Percentiles rank a stretch among this genome's conserved stretches.
These are phyloP conservation scores for Lucifuga dentata DNA, from an alignment of 2,113 vertebrate genomes.

Conservation along the genomic window DNA sequence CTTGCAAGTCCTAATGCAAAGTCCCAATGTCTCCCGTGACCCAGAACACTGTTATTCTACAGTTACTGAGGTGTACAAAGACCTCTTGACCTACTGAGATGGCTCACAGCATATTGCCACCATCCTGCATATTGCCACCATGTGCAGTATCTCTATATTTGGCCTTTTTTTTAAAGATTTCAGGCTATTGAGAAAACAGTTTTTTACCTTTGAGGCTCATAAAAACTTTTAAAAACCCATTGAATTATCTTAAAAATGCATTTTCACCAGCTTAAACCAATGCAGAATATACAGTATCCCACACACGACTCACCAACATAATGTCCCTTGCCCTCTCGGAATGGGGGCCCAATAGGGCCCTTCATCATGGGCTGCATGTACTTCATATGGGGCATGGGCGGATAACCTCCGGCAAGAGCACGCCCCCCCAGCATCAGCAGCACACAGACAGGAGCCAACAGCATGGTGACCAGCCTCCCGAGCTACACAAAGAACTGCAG, in stretches of 20 bases:
- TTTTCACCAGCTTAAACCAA: too few relatives aligned
- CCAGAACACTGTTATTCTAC: too few relatives aligned
- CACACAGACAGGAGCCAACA: slow-evolving; percentile 75
- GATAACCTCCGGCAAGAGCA: slow-evolving; percentile 87
- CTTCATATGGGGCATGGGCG: slow-evolving; percentile 89
- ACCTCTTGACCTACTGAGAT: not conserved
- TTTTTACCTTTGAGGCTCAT: too few relatives aligned
- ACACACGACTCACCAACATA: slow-evolving; percentile 90
- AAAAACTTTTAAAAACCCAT: too few relatives aligned
- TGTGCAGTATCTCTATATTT: too few relatives aligned
- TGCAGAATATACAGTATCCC: slow-evolving; percentile 3
- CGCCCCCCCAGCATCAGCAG: slow-evolving; percentile 79
- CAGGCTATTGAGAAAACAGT: too few relatives aligned
- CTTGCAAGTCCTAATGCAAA: too few relatives aligned
- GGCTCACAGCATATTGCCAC: not conserved
- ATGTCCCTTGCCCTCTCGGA: slow-evolving; percentile 98
- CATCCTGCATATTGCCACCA: not conserved
- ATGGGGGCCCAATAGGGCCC: slow-evolving; percentile 95
- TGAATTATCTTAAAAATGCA: too few relatives aligned
- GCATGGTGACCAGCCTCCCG: slow-evolving; percentile 74
- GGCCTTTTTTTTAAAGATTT: too few relatives aligned
- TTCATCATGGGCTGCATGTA: slow-evolving; percentile 99
- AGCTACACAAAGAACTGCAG: slow-evolving; percentile 63
- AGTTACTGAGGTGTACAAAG: not conserved
- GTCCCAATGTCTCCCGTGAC: too few relatives aligned